Evolutionary conservation across 1,140 invertebrate genomes (phyloP).

Genomic region (Rhopalosiphum maidis): DNA sequence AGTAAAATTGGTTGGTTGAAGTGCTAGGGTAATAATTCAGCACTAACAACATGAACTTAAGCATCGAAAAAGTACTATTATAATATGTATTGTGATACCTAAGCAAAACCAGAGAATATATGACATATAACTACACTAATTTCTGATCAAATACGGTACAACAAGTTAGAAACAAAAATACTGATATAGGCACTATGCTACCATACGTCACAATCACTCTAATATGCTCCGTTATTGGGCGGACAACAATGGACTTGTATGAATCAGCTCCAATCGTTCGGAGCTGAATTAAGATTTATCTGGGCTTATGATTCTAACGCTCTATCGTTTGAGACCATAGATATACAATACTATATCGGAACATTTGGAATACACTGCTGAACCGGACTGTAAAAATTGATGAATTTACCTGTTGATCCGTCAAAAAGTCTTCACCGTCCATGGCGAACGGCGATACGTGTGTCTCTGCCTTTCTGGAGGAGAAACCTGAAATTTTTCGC

Average conservation of each 20-base stretch:
- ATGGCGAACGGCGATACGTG: not conserved
- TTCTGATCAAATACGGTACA: not conserved
- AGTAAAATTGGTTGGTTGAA: not conserved
- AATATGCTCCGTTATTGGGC: not conserved
- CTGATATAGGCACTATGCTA: not conserved
- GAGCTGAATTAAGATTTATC: not conserved
- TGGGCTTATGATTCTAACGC: not conserved
- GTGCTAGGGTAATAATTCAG: not conserved
- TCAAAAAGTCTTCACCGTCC: constrained; percentile 35
- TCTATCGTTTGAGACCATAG: not conserved
- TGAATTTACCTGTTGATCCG: constrained; percentile 24
- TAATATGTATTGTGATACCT: not conserved
- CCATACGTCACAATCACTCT: not conserved
- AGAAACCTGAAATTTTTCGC: not conserved
- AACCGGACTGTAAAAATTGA: not conserved
- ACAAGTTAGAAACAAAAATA: not conserved
- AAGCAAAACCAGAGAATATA: not conserved
- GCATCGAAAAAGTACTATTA: not conserved
- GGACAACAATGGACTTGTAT: not conserved
- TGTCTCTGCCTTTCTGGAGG: not conserved
- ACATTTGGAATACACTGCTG: too few relatives aligned
- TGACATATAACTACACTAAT: fast-evolving
- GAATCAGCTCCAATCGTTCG: not conserved
- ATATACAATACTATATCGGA: not conserved
- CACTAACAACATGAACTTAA: not conserved